Evolutionary conservation across 37 sponge, comb jelly and placozoan species (phyloP).

Genomic region (Dysidea cf. avara): DNA sequence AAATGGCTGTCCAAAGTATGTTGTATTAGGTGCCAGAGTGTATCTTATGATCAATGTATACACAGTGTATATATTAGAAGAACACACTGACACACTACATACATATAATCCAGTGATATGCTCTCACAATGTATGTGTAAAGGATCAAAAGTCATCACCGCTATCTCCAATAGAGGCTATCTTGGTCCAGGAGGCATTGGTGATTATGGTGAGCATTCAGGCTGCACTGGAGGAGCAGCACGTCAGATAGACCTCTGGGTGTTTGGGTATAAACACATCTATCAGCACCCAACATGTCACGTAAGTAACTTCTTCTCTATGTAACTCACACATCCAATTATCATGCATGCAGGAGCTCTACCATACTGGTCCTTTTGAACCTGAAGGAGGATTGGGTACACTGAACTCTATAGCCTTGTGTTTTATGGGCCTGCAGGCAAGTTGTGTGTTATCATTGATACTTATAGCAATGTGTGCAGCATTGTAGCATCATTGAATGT

Average conservation of each 20-base stretch:
- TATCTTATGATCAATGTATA: too few relatives aligned
- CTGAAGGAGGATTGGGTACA: slow-evolving; percentile 88
- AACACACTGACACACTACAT: too few relatives aligned
- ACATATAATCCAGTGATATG: too few relatives aligned
- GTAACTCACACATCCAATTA: too few relatives aligned
- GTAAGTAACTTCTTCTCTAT: too few relatives aligned
- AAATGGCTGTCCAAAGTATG: slow-evolving; percentile 69
- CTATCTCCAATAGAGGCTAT: slow-evolving; percentile 72
- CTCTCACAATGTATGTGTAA: too few relatives aligned
- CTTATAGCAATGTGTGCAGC: too few relatives aligned
- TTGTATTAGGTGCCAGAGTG: too few relatives aligned
- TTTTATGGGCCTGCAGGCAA: slow-evolving; percentile 66
- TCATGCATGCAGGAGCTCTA: slow-evolving; percentile 60
- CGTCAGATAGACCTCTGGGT: slow-evolving; percentile 73
- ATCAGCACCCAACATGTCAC: slow-evolving; percentile 66
- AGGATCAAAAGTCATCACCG: too few relatives aligned
- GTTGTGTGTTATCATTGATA: too few relatives aligned
- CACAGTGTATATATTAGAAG: too few relatives aligned
- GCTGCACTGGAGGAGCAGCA: slow-evolving; percentile 97
- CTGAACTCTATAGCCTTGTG: slow-evolving; percentile 89
- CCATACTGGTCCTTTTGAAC: slow-evolving; percentile 74
- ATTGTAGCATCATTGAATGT: too few relatives aligned
- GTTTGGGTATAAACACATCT: slow-evolving; percentile 70
- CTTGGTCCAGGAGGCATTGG: slow-evolving; percentile 90
- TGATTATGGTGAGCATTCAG: slow-evolving; percentile 41